Evolutionary conservation across 2,113 vertebrate genomes (phyloP).

Genomic region (Guaruba guarouba): DNA sequence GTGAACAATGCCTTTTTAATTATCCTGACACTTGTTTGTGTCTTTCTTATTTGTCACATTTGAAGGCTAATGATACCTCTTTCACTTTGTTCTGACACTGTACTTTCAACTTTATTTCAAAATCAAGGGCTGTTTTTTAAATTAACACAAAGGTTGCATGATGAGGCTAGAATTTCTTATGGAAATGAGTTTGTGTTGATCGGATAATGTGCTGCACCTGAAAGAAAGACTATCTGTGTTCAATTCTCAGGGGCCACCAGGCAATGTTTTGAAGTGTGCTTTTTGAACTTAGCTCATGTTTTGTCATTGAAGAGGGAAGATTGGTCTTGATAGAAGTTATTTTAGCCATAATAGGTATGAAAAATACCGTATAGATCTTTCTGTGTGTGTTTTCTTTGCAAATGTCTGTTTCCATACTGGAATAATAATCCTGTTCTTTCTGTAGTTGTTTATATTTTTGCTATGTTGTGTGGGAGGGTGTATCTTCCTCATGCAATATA

Average conservation of each 20-base stretch:
- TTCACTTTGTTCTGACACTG: constrained; percentile 67
- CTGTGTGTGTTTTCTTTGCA: constrained; percentile 1
- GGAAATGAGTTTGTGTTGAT: constrained; percentile 57
- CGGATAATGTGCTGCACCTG: constrained; percentile 50
- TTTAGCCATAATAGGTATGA: constrained; percentile 6
- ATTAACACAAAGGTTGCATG: constrained; percentile 52
- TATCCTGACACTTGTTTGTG: constrained; percentile 76
- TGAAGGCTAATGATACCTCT: constrained; percentile 75
- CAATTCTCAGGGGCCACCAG: constrained; percentile 38
- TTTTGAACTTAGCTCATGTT: constrained; percentile 32
- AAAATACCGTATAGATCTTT: background rate
- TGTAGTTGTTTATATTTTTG: background rate
- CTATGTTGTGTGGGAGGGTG: background rate
- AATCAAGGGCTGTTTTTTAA: constrained; percentile 64
- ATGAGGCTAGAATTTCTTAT: constrained; percentile 60
- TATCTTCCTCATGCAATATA: background rate
- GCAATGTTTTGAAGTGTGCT: constrained; percentile 53
- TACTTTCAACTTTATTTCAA: constrained; percentile 71
- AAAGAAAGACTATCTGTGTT: constrained; percentile 44
- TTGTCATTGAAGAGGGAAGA: constrained; percentile 42
- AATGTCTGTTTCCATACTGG: background rate
- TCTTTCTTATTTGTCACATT: constrained; percentile 77
- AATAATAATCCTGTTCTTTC: background rate
- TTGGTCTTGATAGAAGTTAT: constrained; percentile 17
- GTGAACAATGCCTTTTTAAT: constrained; percentile 81